Evolutionary conservation across 2,888 invertebrate genomes (phyloP).

Genomic region (Apotomis capreana): DNA sequence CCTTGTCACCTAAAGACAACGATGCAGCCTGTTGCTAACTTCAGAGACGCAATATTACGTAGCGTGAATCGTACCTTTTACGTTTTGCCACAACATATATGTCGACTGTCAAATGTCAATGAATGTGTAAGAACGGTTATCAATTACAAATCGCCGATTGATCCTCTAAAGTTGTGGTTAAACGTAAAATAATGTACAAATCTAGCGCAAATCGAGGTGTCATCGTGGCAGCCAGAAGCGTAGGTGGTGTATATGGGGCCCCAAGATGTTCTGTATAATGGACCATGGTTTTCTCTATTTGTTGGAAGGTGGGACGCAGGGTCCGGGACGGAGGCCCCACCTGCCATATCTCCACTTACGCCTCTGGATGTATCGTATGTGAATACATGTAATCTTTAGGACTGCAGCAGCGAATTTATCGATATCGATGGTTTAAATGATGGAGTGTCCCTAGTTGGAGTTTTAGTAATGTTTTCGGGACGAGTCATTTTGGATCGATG

Average conservation of each 20-base stretch:
- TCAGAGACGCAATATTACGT: too few relatives aligned
- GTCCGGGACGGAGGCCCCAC: constrained; percentile 82
- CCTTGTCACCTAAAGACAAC: too few relatives aligned
- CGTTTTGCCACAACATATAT: constrained; percentile 31
- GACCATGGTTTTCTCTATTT: constrained; percentile 77
- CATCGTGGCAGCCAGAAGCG: constrained; percentile 77
- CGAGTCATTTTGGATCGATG: constrained; percentile 34
- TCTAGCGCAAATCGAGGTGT: constrained; percentile 30
- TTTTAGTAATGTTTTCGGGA: constrained; percentile 2
- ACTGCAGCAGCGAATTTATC: constrained; percentile 36
- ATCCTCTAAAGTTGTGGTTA: constrained; percentile 24
- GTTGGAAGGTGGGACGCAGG: constrained; percentile 83
- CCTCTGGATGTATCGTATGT: constrained; percentile 85
- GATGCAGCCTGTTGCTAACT: too few relatives aligned
- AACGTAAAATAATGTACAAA: constrained; percentile 19
- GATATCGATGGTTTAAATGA: constrained; percentile 39
- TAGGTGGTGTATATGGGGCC: constrained; percentile 81
- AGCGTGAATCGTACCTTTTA: neutral
- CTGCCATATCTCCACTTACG: constrained; percentile 84
- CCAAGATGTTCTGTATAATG: constrained; percentile 71
- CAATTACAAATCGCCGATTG: neutral
- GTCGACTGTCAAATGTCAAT: neutral
- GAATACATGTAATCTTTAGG: constrained; percentile 46
- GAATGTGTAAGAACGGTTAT: too few relatives aligned
- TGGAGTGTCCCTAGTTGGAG: constrained; percentile 5